phyloP scores from a whole-genome alignment of 2,888 invertebrate species.

The Thumatha senex region DNA sequence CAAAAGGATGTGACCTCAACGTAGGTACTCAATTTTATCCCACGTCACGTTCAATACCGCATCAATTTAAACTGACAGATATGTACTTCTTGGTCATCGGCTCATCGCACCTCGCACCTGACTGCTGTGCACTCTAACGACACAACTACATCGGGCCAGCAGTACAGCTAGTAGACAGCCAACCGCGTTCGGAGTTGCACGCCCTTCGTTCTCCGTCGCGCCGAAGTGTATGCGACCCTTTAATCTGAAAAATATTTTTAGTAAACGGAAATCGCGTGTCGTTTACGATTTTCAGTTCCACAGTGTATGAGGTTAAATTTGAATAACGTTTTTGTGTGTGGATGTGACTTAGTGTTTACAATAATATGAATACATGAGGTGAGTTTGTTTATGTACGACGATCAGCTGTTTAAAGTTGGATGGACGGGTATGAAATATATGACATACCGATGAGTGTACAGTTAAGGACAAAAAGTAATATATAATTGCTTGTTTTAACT shows the following conservation, averaged over 20 bases:
- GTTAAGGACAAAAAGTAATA: too few relatives aligned
- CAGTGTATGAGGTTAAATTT: constrained; percentile 45
- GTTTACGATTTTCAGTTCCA: constrained; percentile 34
- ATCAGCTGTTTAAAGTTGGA: constrained; percentile 60
- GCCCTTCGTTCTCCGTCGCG: constrained; percentile 54
- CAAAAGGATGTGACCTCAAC: constrained; percentile 27
- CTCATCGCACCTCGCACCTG: constrained; percentile 59
- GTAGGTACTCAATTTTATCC: constrained; percentile 26
- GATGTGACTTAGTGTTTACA: constrained; percentile 59
- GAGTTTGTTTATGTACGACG: constrained; percentile 61
- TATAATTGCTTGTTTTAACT: neutral
- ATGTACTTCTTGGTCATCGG: constrained; percentile 43
- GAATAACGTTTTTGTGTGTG: constrained; percentile 49
- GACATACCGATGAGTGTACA: too few relatives aligned
- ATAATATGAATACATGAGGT: constrained; percentile 51
- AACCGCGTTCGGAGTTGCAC: constrained; percentile 64
- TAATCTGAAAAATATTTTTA: constrained; percentile 68
- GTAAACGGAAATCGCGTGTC: constrained; percentile 65
- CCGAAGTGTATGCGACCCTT: constrained; percentile 55
- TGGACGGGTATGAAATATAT: too few relatives aligned
- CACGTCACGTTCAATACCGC: constrained; percentile 43
- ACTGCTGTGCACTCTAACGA: constrained; percentile 48
- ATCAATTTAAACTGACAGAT: constrained; percentile 53
- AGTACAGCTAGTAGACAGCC: constrained; percentile 64
- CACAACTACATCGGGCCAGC: constrained; percentile 23